Evolutionary conservation across 2,888 invertebrate species (phyloP).

Genomic region (Agrenia bidenticulata): DNA sequence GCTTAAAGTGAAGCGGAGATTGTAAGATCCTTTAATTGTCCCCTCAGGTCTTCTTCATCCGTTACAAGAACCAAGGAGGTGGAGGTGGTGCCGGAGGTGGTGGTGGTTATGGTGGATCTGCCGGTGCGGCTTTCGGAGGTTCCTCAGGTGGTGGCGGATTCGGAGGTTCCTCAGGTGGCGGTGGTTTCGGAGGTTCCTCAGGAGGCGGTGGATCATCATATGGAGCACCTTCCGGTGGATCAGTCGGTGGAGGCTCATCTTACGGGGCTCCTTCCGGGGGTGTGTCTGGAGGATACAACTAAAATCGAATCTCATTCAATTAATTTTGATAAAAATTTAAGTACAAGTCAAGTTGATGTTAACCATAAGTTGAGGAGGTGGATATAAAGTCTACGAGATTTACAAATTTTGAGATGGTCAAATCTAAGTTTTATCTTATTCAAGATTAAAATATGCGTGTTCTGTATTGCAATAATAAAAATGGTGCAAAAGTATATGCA

Average conservation of each 20-base stretch:
- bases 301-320: neutral
- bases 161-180: neutral
- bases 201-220: neutral
- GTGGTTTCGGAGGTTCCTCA: neutral
- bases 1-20: neutral
- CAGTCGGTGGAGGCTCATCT: no score
- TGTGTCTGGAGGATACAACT: constrained; percentile 4
- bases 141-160: no score
- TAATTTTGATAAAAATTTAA: no score
- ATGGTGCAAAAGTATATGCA: no score
- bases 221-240: neutral
- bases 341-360: no score
- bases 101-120: constrained; percentile 13
- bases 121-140: constrained; percentile 10
- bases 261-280: neutral
- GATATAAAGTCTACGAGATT: no score
- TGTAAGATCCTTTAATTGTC: neutral
- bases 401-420: no score
- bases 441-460: no score
- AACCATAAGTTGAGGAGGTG: no score
- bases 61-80: constrained; percentile 30
- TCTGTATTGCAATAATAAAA: no score
- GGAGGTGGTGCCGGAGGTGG: constrained; percentile 24
- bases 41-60: constrained; percentile 32
- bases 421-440: no score